These are phyloP conservation scores for Drosophila leonis DNA, from an alignment of 2,888 invertebrate species.

Conservation along the genomic window DNA sequence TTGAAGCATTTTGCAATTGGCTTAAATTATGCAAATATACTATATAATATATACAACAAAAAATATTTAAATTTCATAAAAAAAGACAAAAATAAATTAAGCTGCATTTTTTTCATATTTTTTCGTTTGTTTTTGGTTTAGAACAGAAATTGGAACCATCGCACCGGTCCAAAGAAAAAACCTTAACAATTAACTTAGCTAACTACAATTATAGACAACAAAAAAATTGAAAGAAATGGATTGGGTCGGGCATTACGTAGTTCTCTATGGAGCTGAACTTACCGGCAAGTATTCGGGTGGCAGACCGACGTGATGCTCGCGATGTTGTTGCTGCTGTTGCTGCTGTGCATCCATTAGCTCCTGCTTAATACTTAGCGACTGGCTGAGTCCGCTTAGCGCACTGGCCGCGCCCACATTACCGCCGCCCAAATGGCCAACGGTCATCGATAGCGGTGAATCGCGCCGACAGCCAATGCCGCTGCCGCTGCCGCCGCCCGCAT, in stretches of 20 bases:
- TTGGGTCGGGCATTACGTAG: background rate
- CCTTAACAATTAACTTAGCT: conserved; percentile 84
- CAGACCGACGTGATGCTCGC: conserved; percentile 84
- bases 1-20: conserved; percentile 76
- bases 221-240: background rate
- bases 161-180: conserved; percentile 86
- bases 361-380: conserved; percentile 86
- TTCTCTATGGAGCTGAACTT: conserved; percentile 63
- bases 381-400: conserved; percentile 82
- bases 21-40: conserved; percentile 54
- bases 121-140: conserved; percentile 33
- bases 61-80: background rate
- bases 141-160: conserved; percentile 84
- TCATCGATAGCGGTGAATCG: conserved; percentile 85
- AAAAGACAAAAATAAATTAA: conserved; percentile 45
- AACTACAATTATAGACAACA: conserved; percentile 52
- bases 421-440: conserved; percentile 83
- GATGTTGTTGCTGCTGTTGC: conserved; percentile 80
- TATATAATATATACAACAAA: conserved; percentile 16
- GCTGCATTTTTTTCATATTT: conserved; percentile 42
- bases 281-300: conserved; percentile 85
- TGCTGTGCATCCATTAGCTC: conserved; percentile 85
- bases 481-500: conserved; percentile 71
- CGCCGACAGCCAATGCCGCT: conserved; percentile 66
- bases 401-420: conserved; percentile 79